Conservation (phyloP, 2,888 invertebrate genomes). For the Nymphalis urticae region DNA sequence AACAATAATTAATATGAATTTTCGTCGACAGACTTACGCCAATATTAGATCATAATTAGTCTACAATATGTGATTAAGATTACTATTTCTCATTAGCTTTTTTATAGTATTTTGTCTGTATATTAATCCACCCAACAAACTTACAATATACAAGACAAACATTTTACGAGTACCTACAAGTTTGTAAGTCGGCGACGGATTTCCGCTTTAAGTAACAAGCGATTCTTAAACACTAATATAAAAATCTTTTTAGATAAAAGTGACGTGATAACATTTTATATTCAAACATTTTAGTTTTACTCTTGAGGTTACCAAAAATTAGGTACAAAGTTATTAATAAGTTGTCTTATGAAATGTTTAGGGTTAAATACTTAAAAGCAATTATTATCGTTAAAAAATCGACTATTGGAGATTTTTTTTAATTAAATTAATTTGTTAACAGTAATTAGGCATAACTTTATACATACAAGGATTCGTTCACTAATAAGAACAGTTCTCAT, state of each 20-base stretch:
- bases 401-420: neutral
- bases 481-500: too few relatives aligned
- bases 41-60: neutral
- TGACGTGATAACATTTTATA: constrained; percentile 1
- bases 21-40: neutral
- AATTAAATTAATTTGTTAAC: constrained; percentile 7
- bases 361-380: neutral
- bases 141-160: neutral
- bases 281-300: neutral
- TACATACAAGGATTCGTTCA: too few relatives aligned
- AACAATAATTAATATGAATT: too few relatives aligned
- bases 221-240: constrained; percentile 4
- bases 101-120: neutral
- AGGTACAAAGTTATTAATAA: neutral
- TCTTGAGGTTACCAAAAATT: neutral
- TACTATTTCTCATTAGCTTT: neutral
- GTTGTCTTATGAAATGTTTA: neutral
- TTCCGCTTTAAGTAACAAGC: neutral
- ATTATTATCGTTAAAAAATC: neutral
- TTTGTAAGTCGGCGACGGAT: neutral
- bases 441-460: neutral
- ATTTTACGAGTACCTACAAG: neutral
- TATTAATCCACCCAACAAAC: neutral
- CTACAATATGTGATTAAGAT: neutral
- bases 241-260: neutral